A percentile compares a stretch with the other conserved stretches of the same genome.
Evolutionary conservation across 2,888 invertebrate species (phyloP).

Genomic region (Eurois occulta): DNA sequence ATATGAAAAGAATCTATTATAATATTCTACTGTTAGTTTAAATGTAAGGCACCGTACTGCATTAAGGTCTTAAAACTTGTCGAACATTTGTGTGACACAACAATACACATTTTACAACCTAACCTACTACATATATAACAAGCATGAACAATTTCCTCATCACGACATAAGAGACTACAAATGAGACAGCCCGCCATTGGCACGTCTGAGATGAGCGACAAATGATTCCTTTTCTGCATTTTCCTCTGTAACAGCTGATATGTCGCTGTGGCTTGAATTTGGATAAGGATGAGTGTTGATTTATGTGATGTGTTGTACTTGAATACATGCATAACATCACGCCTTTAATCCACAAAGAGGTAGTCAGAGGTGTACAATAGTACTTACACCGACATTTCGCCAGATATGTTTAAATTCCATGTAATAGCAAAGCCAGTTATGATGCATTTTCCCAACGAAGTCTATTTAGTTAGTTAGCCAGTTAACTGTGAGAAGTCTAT

Average conservation of each 20-base stretch:
- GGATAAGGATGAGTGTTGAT: background rate
- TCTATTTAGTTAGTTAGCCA: no score
- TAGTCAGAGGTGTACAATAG: background rate
- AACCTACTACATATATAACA: background rate
- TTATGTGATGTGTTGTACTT: background rate
- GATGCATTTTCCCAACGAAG: no score
- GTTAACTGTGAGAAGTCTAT: background rate
- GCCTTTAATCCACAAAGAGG: background rate
- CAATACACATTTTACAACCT: background rate
- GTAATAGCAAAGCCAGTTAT: no score
- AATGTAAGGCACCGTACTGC: background rate
- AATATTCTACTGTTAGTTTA: background rate
- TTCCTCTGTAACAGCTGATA: conserved; percentile 5
- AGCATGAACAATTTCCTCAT: conserved; percentile 5
- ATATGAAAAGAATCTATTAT: background rate
- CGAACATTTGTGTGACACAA: background rate
- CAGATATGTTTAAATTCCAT: background rate
- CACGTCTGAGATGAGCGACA: conserved; percentile 34
- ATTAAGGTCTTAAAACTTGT: background rate
- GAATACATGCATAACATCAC: background rate
- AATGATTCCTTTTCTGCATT: conserved; percentile 23
- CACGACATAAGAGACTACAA: background rate
- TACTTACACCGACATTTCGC: background rate
- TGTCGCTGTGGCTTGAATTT: background rate
- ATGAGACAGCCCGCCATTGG: conserved; percentile 14